Evolutionary conservation across 2,797 vertebrate genomes (phyloP).

Genomic region (Aphelocoma californica): DNA sequence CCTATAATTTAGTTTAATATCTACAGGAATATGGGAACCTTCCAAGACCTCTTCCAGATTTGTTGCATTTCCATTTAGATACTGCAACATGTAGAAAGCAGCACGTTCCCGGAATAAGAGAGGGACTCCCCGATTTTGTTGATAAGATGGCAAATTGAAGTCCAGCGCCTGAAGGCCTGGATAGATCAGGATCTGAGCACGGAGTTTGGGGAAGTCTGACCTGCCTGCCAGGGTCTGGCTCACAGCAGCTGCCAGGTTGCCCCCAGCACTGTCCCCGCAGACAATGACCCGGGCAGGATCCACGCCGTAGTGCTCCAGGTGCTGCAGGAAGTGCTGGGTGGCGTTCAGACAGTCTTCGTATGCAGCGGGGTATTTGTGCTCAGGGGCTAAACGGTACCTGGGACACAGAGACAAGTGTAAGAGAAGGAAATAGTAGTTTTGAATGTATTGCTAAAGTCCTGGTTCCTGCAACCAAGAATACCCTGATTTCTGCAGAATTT

Average conservation of each 20-base stretch:
- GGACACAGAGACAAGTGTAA: rapidly evolving
- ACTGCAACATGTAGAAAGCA: constrained; percentile 74
- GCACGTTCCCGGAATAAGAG: constrained; percentile 69
- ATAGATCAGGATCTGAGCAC: constrained; percentile 86
- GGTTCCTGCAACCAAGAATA: background rate
- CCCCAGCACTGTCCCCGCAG: constrained; percentile 84
- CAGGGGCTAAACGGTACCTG: constrained; percentile 82
- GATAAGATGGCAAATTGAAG: constrained; percentile 86
- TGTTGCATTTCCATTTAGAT: constrained; percentile 70
- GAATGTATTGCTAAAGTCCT: background rate
- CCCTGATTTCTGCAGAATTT: background rate
- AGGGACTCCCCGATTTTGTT: constrained; percentile 80
- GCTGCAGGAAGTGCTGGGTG: constrained; percentile 81
- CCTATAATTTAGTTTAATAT: constrained; percentile 72
- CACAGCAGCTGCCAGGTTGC: constrained; percentile 74
- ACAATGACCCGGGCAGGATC: constrained; percentile 75
- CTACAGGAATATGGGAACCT: constrained; percentile 76
- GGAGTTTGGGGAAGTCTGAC: constrained; percentile 76
- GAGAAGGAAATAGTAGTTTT: rapidly evolving
- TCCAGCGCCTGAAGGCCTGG: constrained; percentile 80
- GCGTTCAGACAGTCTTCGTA: constrained; percentile 78
- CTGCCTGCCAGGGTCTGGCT: constrained; percentile 74
- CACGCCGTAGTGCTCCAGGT: constrained; percentile 74
- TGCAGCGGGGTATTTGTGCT: constrained; percentile 76
- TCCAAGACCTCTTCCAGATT: constrained; percentile 73